phyloP scores from a whole-genome alignment of 53 echinoderm and acorn worm genomes.

The Antedon mediterranea region DNA sequence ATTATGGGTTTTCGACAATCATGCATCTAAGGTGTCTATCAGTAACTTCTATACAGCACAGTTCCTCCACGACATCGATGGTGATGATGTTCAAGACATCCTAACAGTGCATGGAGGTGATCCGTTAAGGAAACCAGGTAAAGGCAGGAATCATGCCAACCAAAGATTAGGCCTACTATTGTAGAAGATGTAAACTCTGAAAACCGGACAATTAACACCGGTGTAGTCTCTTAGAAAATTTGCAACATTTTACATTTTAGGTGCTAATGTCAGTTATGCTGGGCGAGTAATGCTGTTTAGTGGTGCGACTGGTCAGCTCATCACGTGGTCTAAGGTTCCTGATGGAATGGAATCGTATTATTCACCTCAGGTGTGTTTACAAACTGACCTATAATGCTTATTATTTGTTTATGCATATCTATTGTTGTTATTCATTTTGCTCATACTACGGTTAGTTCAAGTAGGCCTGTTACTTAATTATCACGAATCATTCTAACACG shows the following conservation, averaged over 20 bases:
- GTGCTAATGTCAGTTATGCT: conserved; percentile 17
- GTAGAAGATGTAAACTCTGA: no score
- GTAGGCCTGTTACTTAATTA: no score
- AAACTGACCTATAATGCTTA: no score
- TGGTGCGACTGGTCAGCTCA: conserved; percentile 43
- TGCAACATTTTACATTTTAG: conserved; percentile 2
- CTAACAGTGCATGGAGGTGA: conserved; percentile 83
- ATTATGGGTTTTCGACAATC: conserved; percentile 47
- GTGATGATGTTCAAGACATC: conserved; percentile 56
- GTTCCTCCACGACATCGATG: conserved; percentile 65
- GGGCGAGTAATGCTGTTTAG: conserved; percentile 61
- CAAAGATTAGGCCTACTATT: no score
- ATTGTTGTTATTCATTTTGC: no score
- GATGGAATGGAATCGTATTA: conserved; percentile 82
- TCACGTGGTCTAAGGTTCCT: conserved; percentile 42
- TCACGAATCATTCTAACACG: no score
- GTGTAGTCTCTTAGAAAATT: no score
- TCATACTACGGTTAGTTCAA: no score
- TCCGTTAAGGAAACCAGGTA: conserved; percentile 72
- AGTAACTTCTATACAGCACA: conserved; percentile 90
- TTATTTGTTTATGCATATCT: no score
- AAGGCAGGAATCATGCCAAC: no score
- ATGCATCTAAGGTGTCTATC: conserved; percentile 18
- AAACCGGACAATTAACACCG: no score
- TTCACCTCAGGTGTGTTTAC: conserved; percentile 87